Evolutionary conservation across 2,113 vertebrate genomes (phyloP).

Genomic region (Platanista minor): DNA sequence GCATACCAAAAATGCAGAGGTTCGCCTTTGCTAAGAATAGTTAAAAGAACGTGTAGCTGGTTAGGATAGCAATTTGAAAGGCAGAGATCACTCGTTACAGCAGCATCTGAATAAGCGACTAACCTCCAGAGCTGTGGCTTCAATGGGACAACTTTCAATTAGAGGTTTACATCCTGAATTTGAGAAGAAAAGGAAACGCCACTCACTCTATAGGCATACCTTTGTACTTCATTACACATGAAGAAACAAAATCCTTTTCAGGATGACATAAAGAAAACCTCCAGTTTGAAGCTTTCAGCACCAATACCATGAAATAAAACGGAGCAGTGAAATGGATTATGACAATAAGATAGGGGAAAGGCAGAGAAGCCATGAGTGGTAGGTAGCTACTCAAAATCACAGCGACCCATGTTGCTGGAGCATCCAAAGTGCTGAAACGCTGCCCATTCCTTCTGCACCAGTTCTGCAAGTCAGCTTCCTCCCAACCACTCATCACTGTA

Average conservation of each 20-base stretch:
- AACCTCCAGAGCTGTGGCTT: background rate
- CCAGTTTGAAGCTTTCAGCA: background rate
- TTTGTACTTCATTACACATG: background rate
- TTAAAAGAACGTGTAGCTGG: background rate
- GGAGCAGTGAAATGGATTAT: background rate
- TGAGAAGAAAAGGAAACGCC: background rate
- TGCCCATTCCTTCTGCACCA: background rate
- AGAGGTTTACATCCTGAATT: background rate
- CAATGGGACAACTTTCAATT: background rate
- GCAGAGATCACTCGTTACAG: background rate
- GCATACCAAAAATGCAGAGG: background rate
- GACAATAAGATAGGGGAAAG: background rate
- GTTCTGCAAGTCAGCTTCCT: background rate
- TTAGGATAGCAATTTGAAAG: background rate
- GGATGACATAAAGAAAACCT: background rate
- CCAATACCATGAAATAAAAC: background rate
- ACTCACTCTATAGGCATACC: background rate
- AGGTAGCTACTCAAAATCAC: background rate
- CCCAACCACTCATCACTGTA: background rate
- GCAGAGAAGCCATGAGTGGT: accelerated
- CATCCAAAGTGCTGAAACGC: accelerated
- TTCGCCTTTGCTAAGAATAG: background rate
- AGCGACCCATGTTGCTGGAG: accelerated
- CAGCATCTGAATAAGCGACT: background rate
- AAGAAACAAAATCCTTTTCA: background rate